Conservation (phyloP, 2,888 invertebrate genomes). For the Lepidochrysops patricia region DNA sequence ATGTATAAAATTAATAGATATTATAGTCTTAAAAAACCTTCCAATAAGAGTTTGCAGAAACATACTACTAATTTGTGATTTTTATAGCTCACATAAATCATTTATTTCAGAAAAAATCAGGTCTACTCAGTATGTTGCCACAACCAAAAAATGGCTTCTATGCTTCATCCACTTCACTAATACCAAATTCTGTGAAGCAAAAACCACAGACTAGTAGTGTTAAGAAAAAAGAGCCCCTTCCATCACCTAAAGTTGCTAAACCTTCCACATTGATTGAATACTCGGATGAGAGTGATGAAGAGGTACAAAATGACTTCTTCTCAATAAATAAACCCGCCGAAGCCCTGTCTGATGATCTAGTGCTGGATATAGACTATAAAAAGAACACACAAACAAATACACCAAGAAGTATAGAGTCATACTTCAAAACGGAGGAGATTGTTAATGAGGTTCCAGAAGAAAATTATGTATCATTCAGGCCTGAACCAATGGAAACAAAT, state of each 20-base stretch:
- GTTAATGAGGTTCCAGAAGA: slow-evolving; percentile 27
- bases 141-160: slow-evolving; percentile 73
- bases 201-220: slow-evolving; percentile 36
- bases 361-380: slow-evolving; percentile 43
- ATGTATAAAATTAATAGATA: no score
- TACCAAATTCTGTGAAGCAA: slow-evolving; percentile 64
- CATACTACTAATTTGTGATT: no score
- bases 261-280: slow-evolving; percentile 33
- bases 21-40: no score
- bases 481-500: slow-evolving; percentile 23
- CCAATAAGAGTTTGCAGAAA: no score
- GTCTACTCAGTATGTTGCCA: slow-evolving; percentile 80
- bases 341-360: slow-evolving; percentile 47
- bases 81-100: neutral
- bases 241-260: slow-evolving; percentile 36
- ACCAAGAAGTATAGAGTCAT: slow-evolving; percentile 46
- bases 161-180: slow-evolving; percentile 45
- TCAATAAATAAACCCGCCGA: slow-evolving; percentile 66
- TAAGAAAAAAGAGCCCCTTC: slow-evolving; percentile 35
- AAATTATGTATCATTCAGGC: slow-evolving; percentile 2
- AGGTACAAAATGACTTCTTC: slow-evolving; percentile 70
- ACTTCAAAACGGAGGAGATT: slow-evolving; percentile 47
- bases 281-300: slow-evolving; percentile 64
- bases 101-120: slow-evolving; percentile 74
- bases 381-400: slow-evolving; percentile 17